A percentile compares a stretch with the other conserved stretches of the same genome.
Evolutionary conservation across 1,140 invertebrate species (phyloP).

Genomic region (Heliconius hermathena): DNA sequence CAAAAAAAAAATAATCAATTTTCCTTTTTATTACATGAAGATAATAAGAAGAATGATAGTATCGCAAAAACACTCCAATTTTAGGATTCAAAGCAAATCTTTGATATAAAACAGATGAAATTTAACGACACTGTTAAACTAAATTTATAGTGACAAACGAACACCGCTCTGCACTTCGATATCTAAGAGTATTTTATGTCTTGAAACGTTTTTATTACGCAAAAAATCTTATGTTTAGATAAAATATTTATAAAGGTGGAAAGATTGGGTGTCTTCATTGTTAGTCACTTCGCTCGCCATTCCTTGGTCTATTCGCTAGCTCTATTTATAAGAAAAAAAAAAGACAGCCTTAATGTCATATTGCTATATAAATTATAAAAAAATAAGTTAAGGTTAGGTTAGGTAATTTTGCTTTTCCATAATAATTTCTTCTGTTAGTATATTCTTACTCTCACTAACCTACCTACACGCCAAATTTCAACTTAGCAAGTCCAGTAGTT

Average conservation of each 20-base stretch:
- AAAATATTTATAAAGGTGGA: background rate
- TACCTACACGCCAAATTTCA: too few species aligned
- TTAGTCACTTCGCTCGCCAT: too few species aligned
- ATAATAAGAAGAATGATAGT: background rate
- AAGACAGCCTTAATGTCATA: too few species aligned
- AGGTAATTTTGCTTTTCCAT: too few species aligned
- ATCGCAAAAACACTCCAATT: background rate
- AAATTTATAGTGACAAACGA: conserved; percentile 43
- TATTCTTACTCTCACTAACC: too few species aligned
- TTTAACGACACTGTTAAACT: conserved; percentile 43
- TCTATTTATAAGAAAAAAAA: too few species aligned
- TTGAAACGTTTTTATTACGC: conserved; percentile 13
- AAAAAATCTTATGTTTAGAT: background rate
- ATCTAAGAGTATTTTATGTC: conserved; percentile 9
- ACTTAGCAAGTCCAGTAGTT: background rate
- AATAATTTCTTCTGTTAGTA: too few species aligned
- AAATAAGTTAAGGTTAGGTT: too few species aligned
- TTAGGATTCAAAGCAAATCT: conserved; percentile 42
- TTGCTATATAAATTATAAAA: too few species aligned
- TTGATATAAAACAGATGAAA: conserved; percentile 47
- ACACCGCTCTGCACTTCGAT: conserved; percentile 33
- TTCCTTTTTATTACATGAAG: background rate
- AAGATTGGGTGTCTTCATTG: too few species aligned
- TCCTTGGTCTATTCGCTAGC: too few species aligned
- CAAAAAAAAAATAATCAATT: background rate